These are phyloP conservation scores for Pilophorus perplexus DNA, from an alignment of 2,888 invertebrate species.

Conservation along the genomic window DNA sequence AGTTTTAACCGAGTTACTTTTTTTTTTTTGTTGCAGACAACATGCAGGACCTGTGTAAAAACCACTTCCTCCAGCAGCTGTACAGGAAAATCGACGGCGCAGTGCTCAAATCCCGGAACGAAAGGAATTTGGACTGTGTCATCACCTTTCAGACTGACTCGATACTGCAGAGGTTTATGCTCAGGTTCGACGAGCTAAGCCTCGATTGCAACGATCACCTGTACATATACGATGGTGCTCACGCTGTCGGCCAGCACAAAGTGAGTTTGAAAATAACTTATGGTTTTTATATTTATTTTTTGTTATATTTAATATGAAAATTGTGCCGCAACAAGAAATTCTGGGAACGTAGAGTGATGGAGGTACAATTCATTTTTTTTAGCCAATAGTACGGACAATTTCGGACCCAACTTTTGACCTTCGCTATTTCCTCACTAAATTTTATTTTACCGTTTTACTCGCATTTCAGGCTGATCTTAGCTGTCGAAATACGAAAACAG, in stretches of 20 bases:
- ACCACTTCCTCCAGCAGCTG: conserved; percentile 81
- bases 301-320: background rate
- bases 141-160: conserved; percentile 94
- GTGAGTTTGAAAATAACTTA: conserved; percentile 57
- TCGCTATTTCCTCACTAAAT: no score
- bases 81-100: conserved; percentile 90
- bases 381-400: no score
- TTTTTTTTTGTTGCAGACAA: conserved; percentile 64
- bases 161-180: conserved; percentile 89
- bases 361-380: no score
- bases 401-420: no score
- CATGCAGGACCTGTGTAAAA: conserved; percentile 86
- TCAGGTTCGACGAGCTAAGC: conserved; percentile 86
- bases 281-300: background rate
- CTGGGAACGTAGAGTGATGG: no score
- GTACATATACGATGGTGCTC: conserved; percentile 88
- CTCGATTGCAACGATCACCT: conserved; percentile 93
- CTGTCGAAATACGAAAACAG: conserved; percentile 85
- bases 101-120: conserved; percentile 84
- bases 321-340: no score
- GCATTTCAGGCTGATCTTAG: conserved; percentile 79
- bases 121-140: conserved; percentile 85
- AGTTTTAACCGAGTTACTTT: no score
- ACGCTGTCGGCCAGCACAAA: conserved; percentile 83
- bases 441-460: no score